These are phyloP conservation scores for Delichon dasypus DNA, from an alignment of 2,797 vertebrate genomes.

Conservation along the genomic window DNA sequence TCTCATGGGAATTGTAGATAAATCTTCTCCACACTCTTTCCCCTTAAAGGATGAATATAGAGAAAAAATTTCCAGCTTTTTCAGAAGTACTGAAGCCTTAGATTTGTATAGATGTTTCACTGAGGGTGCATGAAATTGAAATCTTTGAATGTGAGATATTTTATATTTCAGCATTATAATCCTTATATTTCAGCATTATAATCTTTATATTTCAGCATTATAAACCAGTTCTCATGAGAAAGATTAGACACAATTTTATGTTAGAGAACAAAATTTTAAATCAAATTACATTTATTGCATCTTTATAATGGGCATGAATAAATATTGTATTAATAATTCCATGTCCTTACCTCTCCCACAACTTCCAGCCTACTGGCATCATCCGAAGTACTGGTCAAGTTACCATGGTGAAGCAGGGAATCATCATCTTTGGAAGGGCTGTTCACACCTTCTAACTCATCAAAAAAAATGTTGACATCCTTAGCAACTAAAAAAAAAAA, in stretches of 20 bases:
- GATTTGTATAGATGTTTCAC: not conserved
- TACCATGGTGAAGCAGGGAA: constrained; percentile 85
- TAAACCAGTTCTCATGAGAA: not conserved
- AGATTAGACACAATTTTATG: not conserved
- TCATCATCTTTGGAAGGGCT: constrained; percentile 89
- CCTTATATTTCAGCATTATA: not conserved
- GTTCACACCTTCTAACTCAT: constrained; percentile 83
- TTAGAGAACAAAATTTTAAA: not conserved
- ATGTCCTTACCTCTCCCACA: constrained; percentile 81
- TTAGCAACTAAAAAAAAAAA: constrained; percentile 80
- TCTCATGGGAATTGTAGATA: not conserved
- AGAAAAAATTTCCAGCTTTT: not conserved
- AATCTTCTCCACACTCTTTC: not conserved
- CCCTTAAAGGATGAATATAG: not conserved
- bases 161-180: not conserved
- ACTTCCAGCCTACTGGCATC: constrained; percentile 83
- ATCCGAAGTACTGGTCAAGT: constrained; percentile 86
- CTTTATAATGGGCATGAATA: not conserved
- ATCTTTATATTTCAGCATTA: not conserved
- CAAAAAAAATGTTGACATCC: constrained; percentile 86
- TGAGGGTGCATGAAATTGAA: not conserved
- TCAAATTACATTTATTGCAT: not conserved
- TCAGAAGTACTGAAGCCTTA: not conserved
- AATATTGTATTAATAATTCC: not conserved
- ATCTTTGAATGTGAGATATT: not conserved